These are phyloP conservation scores for Octodon degus DNA, from an alignment of 2,113 vertebrate genomes.

Conservation along the genomic window DNA sequence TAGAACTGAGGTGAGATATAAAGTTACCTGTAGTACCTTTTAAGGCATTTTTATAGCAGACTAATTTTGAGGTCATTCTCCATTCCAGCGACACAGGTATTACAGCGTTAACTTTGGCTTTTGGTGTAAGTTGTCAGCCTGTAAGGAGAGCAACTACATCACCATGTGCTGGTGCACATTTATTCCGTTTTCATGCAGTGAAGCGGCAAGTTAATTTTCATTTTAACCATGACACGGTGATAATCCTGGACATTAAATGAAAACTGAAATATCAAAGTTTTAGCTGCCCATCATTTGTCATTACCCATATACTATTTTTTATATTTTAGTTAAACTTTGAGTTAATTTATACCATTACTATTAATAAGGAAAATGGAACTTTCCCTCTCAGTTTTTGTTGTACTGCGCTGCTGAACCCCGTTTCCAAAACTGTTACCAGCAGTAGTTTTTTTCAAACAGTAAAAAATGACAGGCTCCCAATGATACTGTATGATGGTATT, in stretches of 20 bases:
- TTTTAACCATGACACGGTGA: background rate
- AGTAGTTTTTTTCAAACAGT: background rate
- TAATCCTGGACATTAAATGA: background rate
- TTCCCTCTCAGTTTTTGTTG: background rate
- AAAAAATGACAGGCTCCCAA: background rate
- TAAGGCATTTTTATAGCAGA: background rate
- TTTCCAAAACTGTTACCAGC: background rate
- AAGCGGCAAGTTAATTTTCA: background rate
- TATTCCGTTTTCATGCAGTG: background rate
- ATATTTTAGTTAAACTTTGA: background rate
- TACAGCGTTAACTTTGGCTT: background rate
- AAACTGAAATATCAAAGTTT: background rate
- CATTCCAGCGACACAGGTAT: background rate
- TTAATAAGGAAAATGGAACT: background rate
- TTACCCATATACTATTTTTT: background rate
- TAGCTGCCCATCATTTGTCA: background rate
- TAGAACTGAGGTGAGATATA: background rate
- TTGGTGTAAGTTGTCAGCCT: background rate
- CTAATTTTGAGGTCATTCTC: fast-evolving
- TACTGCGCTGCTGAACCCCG: background rate
- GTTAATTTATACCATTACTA: background rate
- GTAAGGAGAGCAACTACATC: background rate
- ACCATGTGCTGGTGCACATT: background rate
- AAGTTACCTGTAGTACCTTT: background rate
- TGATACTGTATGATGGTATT: background rate